Base-by-base conservation (phyloP, 2,113 vertebrate genomes). In the Thryonomys swinderianus region DNA sequence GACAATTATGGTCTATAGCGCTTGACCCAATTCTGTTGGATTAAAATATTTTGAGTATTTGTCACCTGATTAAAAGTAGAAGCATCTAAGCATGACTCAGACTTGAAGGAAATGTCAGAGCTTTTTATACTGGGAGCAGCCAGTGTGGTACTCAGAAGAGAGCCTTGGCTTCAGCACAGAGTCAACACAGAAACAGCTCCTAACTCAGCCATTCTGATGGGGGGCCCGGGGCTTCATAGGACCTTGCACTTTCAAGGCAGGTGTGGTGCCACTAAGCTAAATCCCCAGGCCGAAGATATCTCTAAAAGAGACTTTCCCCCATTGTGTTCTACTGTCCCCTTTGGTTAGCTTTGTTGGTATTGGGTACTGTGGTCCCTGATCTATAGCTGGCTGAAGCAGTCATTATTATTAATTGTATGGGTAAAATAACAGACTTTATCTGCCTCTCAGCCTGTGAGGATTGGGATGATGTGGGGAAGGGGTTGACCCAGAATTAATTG, bases 1-100 rank as follows among this genome's bases (percentile, higher is more conserved):
- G 78, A 94, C 91, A 96, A 23, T 92, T 89, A 91, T 23, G 62
- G 79, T 69, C 93, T 94, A 57, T 48, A 93, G 76, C 80, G 82
- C 71, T 96, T 97, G 95, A 95, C 96, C 95, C 91, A 97, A 4
- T 97, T 95, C 95, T 64, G 96, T 89, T 95, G 92, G 96, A 96
- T 97, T 96, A 98, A 97, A 97, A 94, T 95, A 93, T 97, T 97
- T 96, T 95, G 90, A 97, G 94, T 97, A 89, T 96, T 97, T 97
- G 94, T 96, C 96, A 97, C 92, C 89, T 96, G 96, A 96, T 97
- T 96, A 95, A 98, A 97, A 97, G 96, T 98, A 96, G 90, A 96
- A 91, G 74, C 94, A 93, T 95, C 82, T 94, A 96, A 88, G 79
- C 83, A 53, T 96, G 94, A 97, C 96, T 97, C 96, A 97, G 95